These are phyloP conservation scores for Rhogogaster chlorosoma DNA, from an alignment of 2,888 invertebrate genomes.

Conservation along the genomic window DNA sequence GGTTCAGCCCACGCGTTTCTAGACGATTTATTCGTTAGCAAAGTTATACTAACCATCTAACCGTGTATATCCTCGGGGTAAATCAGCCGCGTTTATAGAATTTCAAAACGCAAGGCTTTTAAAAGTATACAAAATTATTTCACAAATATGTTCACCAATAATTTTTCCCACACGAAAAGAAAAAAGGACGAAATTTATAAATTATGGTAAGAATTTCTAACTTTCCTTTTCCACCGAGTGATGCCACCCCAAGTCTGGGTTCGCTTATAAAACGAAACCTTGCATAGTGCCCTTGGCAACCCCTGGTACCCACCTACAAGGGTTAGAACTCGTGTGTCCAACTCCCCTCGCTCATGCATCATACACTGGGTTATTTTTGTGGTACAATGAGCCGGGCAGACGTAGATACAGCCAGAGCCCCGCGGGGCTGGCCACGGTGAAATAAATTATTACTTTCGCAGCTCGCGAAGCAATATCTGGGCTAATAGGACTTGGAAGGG, in stretches of 20 bases:
- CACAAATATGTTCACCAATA: neutral
- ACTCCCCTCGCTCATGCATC: conserved; percentile 71
- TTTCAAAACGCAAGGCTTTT: neutral
- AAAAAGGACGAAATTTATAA: neutral
- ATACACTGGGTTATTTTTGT: conserved; percentile 75
- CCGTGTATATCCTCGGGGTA: neutral
- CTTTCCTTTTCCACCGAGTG: neutral
- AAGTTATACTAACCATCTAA: neutral
- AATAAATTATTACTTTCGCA: conserved; percentile 73
- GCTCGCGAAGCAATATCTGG: conserved; percentile 70
- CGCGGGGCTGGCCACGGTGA: conserved; percentile 57
- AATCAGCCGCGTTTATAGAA: neutral
- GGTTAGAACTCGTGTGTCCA: conserved; percentile 28
- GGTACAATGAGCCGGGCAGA: conserved; percentile 70
- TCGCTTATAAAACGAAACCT: conserved; percentile 49
- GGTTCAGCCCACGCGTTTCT: conserved; percentile 5
- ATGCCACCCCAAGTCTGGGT: conserved; percentile 22
- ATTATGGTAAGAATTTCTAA: neutral
- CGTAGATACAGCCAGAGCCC: conserved; percentile 54
- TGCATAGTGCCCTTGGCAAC: conserved; percentile 67
- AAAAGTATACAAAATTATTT: neutral
- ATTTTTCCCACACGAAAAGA: neutral
- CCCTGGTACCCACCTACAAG: conserved; percentile 53
- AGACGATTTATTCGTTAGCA: conserved; percentile 28
- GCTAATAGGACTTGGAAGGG: conserved; percentile 66